Conservation (phyloP, 2,113 vertebrate genomes). For the Orycteropus afer region DNA sequence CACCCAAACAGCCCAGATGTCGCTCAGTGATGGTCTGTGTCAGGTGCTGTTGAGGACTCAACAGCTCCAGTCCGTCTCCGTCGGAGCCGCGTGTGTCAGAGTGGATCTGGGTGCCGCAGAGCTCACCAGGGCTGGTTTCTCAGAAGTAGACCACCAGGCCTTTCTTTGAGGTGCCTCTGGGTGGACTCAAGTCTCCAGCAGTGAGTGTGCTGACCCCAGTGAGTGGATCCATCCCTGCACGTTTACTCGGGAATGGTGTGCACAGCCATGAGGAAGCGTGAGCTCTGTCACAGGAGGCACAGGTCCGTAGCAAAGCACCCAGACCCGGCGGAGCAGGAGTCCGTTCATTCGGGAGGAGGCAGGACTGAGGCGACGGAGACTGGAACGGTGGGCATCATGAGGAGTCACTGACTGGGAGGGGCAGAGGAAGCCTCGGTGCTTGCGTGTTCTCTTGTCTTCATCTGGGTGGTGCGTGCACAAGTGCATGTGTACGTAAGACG, state of each 20-base stretch:
- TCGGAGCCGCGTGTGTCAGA: no score
- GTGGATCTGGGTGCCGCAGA: no score
- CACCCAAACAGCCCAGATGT: fast-evolving
- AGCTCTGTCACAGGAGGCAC: background rate
- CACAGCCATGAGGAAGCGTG: background rate
- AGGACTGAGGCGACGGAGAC: background rate
- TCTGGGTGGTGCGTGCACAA: no score
- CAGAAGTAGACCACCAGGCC: no score
- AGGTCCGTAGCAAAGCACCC: no score
- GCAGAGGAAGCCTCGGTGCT: background rate
- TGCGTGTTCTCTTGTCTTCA: background rate
- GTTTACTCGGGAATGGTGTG: fast-evolving
- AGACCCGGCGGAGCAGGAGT: no score
- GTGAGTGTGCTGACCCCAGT: no score
- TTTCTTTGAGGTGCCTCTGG: no score
- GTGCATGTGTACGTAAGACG: fast-evolving
- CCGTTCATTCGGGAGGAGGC: background rate
- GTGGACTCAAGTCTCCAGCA: no score
- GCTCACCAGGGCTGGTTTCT: no score
- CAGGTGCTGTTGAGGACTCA: no score
- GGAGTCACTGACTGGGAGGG: background rate
- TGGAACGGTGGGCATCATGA: fast-evolving
- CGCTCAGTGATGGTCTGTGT: fast-evolving
- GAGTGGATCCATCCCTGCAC: fast-evolving
- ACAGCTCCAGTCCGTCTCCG: no score